Percentiles rank a stretch among this genome's conserved stretches.
phyloP scores from a whole-genome alignment of 2,113 vertebrate species.

The Tonatia bakeri region DNA sequence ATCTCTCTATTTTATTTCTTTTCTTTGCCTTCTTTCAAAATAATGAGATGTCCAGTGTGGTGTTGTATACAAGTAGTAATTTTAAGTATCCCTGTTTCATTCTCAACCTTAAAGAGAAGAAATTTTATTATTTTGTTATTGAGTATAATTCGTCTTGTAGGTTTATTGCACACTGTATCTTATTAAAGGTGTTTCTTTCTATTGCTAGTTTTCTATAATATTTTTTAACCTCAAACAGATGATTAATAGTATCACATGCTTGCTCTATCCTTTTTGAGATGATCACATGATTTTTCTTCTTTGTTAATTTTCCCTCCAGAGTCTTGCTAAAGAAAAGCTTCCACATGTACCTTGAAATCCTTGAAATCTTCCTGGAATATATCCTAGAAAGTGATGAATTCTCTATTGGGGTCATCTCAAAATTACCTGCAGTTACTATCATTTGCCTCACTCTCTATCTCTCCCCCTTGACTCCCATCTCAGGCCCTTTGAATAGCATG shows the following conservation, averaged over 20 bases:
- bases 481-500: neutral
- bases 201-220: neutral
- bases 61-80: neutral
- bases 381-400: neutral
- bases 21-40: neutral
- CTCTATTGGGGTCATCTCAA: neutral
- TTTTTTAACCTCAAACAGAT: neutral
- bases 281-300: neutral
- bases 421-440: neutral
- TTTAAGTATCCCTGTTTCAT: neutral
- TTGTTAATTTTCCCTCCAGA: neutral
- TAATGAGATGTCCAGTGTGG: neutral
- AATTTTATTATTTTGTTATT: neutral
- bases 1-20: neutral
- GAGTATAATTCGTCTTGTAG: neutral
- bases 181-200: neutral
- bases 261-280: neutral
- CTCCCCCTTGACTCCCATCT: neutral
- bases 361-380: neutral
- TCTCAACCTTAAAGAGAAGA: neutral
- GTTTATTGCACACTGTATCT: neutral
- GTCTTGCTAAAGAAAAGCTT: neutral
- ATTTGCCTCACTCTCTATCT: neutral
- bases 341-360: neutral
- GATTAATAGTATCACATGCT: neutral